Evolutionary conservation across 1,140 invertebrate genomes (phyloP).

Genomic region (Pseudomyrmex pallidus): DNA sequence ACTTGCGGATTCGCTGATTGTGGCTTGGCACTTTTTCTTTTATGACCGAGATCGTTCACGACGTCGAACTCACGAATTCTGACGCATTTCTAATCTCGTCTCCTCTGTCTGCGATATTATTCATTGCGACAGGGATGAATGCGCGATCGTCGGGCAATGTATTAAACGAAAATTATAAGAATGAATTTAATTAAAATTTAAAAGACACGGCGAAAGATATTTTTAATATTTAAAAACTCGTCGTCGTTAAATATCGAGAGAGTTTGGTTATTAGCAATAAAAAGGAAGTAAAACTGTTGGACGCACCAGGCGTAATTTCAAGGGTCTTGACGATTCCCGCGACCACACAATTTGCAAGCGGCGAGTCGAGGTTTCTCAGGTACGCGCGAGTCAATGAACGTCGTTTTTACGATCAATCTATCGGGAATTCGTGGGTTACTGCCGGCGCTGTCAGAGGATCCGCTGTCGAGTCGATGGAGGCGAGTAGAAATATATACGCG

Average conservation of each 20-base stretch:
- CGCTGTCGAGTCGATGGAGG: constrained; percentile 31
- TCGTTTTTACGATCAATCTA: constrained; percentile 72
- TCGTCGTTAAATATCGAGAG: not conserved
- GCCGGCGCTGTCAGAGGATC: not conserved
- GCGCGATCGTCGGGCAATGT: not conserved
- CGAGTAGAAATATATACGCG: constrained; percentile 28
- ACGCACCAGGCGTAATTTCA: not conserved
- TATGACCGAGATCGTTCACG: constrained; percentile 40
- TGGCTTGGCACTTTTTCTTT: constrained; percentile 36
- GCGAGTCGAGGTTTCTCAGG: constrained; percentile 20
- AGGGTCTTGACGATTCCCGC: not conserved
- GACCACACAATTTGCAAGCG: constrained; percentile 40
- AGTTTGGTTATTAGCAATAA: too few relatives aligned
- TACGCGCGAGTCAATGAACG: constrained; percentile 63
- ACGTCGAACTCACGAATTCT: constrained; percentile 24
- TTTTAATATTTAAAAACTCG: not conserved
- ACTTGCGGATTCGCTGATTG: constrained; percentile 26
- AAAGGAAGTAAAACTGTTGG: too few relatives aligned
- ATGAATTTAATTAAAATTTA: constrained; percentile 5
- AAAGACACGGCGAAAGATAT: not conserved
- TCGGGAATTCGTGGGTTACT: constrained; percentile 67
- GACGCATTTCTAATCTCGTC: constrained; percentile 12
- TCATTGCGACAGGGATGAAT: not conserved
- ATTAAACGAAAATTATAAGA: not conserved
- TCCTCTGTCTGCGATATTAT: constrained; percentile 5